Conservation (phyloP, 2,888 invertebrate genomes). For the Digitonthophagus gazella region DNA sequence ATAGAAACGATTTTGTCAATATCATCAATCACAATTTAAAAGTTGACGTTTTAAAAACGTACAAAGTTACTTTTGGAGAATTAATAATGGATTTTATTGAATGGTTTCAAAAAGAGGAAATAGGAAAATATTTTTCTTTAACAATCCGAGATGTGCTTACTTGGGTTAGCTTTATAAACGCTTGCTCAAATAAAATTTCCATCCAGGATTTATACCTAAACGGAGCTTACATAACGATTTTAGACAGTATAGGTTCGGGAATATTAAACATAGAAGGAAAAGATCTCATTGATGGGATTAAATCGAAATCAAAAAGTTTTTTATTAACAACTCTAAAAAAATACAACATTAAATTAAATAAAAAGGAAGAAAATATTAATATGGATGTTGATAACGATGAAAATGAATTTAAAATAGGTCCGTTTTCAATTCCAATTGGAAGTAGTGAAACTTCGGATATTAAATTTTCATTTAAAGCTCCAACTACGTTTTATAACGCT, state of each 20-base stretch:
- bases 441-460: constrained; percentile 37
- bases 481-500: constrained; percentile 78
- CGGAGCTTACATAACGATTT: constrained; percentile 86
- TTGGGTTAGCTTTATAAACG: constrained; percentile 89
- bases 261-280: constrained; percentile 67
- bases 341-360: constrained; percentile 6
- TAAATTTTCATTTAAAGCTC: constrained; percentile 71
- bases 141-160: constrained; percentile 90
- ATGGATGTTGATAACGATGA: too few species aligned
- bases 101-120: constrained; percentile 70
- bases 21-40: constrained; percentile 81
- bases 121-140: constrained; percentile 72
- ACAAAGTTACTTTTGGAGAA: constrained; percentile 61
- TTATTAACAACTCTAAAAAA: neutral
- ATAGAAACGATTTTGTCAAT: constrained; percentile 69
- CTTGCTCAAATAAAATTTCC: constrained; percentile 51
- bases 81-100: constrained; percentile 78
- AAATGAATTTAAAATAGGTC: constrained; percentile 55
- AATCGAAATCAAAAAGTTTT: neutral
- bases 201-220: constrained; percentile 75
- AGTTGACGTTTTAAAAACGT: constrained; percentile 55
- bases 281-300: neutral
- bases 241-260: constrained; percentile 90
- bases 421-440: constrained; percentile 71
- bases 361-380: neutral